These are phyloP conservation scores for Silurus aristotelis DNA, from an alignment of 2,797 vertebrate species.

Conservation along the genomic window DNA sequence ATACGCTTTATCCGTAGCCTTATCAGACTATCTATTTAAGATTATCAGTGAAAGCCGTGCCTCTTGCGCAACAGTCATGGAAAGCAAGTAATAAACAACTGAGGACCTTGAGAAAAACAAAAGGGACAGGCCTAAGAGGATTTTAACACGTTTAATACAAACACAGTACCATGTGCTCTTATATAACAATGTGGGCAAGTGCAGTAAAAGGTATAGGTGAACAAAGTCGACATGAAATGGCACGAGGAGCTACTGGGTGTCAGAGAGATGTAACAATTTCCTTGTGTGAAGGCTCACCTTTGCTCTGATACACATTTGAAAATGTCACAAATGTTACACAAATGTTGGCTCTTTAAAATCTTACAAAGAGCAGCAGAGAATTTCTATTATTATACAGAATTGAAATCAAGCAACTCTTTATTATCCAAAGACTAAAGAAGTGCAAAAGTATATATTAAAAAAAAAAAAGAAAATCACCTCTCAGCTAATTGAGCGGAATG, in stretches of 20 bases:
- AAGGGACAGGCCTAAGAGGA: conserved; percentile 1
- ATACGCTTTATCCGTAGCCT: neutral
- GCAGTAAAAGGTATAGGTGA: neutral
- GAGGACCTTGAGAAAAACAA: conserved; percentile 10
- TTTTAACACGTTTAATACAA: neutral
- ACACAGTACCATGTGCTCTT: conserved; percentile 2
- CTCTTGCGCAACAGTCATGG: neutral
- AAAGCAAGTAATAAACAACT: conserved; percentile 16
- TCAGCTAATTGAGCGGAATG: neutral
- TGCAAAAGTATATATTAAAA: neutral
- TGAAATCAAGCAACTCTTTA: neutral
- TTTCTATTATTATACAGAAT: neutral
- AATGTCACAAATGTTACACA: neutral
- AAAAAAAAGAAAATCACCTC: neutral
- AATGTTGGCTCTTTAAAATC: too few relatives aligned
- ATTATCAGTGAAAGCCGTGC: neutral
- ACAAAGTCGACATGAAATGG: conserved; percentile 1
- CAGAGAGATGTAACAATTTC: neutral
- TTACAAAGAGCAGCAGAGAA: neutral
- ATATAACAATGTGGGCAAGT: neutral
- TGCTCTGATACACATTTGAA: conserved; percentile 1
- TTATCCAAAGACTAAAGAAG: neutral
- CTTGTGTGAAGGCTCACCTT: neutral
- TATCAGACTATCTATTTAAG: conserved; percentile 10
- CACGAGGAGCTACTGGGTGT: neutral